These are phyloP conservation scores for Simalia tracyae DNA, from an alignment of 2,797 vertebrate genomes.

Conservation along the genomic window DNA sequence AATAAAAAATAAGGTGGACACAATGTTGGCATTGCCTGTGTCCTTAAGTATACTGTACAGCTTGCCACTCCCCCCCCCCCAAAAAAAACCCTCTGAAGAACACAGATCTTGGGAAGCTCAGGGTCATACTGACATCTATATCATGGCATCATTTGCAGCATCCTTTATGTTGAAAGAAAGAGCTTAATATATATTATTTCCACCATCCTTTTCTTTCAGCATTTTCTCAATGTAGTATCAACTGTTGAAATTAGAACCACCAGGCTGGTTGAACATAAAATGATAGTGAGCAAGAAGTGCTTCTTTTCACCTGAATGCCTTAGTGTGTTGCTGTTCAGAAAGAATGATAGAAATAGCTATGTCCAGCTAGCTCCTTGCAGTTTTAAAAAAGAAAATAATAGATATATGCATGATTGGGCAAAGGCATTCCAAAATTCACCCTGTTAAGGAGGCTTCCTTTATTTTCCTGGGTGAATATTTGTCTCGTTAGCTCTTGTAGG, in stretches of 20 bases:
- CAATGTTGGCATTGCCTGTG: not conserved
- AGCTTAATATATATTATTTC: not conserved
- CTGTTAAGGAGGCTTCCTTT: constrained; percentile 24
- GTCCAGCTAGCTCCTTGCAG: constrained; percentile 30
- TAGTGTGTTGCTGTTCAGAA: constrained; percentile 36
- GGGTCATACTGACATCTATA: not conserved
- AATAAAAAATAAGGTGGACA: not conserved
- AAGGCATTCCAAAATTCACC: constrained; percentile 16
- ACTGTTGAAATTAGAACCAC: not conserved
- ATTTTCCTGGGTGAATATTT: not conserved
- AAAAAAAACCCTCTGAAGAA: not conserved
- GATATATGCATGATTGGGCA: not conserved
- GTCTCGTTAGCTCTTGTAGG: constrained; percentile 20
- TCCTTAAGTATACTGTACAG: not conserved
- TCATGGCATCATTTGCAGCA: not conserved
- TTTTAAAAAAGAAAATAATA: not conserved
- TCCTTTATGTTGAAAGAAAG: not conserved
- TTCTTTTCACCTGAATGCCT: constrained; percentile 26
- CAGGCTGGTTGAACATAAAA: not conserved
- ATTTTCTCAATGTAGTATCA: constrained; percentile 7
- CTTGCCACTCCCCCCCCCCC: not conserved
- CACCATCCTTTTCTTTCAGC: not conserved
- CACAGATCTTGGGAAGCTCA: not conserved
- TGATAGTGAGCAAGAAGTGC: constrained; percentile 7
- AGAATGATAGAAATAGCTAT: constrained; percentile 37